Base-by-base conservation (phyloP, 64 coral and sea anemone species). In the Montipora efflorescens region DNA sequence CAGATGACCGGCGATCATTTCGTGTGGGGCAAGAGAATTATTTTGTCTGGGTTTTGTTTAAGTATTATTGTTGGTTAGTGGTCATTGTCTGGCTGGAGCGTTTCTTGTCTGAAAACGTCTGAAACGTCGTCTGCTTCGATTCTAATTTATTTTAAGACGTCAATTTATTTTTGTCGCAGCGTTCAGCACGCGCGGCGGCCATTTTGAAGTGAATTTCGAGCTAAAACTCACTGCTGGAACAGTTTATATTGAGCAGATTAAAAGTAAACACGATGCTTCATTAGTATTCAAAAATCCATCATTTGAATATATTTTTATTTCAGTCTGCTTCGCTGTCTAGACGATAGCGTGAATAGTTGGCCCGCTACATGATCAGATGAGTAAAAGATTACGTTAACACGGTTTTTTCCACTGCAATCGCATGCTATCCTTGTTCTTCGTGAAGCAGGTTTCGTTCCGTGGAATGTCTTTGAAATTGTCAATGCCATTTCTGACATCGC, bases 11-110 rank as follows among this genome's bases (percentile, higher is more conserved):
- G 74, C 89, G 90, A 95, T 95, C 88, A 67, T 95, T 90, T 90
- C 88, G 89, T 94, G 88, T 85, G 88, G 93, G 58, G 90, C 87
- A 75, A 52, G 25, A 84, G 87, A 82, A 88, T 98, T 98, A 98
- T 98, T 98, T 94, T 98, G 96, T 98, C 96, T 98, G 96, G 96
- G 83, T 98, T 96, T 96, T 96, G 95, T 96, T 96, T 94, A 96
- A 96, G 95, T 96, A 96, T 98, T 98, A 98, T 98, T 98, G 96
- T 98, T 98, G 96, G 96, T 98, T 98, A 98, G 96, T 95, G 90
- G 96, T 95, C 86, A 98, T 98, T 98, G 96, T 98, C 96, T 98
- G 96, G 93, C 89, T 76, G 62, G 93, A 87, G 88, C 91, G 92
- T 62, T 98, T 95, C 89, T 92, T 77, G 93, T 95, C 93, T 95